Evolutionary conservation across 2,113 vertebrate species (phyloP), one percentile per base, ranked within the genome.

Genomic region (Arenaria interpres): DNA sequence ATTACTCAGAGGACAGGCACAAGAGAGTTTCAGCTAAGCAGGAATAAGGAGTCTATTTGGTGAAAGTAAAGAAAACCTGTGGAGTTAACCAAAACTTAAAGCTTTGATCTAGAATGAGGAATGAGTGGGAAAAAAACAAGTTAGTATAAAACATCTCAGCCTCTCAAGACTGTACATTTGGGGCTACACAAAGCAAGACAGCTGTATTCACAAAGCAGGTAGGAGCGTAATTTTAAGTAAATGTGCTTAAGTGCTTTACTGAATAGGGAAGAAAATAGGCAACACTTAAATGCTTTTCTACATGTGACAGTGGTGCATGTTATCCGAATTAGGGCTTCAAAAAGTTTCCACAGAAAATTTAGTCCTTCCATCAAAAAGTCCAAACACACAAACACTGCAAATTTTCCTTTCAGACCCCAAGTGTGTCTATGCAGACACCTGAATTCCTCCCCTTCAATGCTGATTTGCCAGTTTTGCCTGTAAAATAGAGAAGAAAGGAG

Each of bases 41-140:
- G 14, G 7, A 82, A 53, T 35, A 76, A 37, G 32, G 77, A 87
- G 9, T 46, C 18, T 60, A 20, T 67, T 59, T 46, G 12, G 22
- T 74, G 45, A 71, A 81, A 85, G 10, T 41, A 56, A 87, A 64
- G 41, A 72, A 53, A 68, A 68, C 18, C 14, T 6, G 19, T 25
- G 46, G 30, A 57, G n/a, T 85, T 83, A 88, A 46, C 25, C 10
- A 46, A 91, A 88, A 73, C 4, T 28, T 76, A 18, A 85, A 69
- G 17, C 5, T 79, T 84, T 10, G 6, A 82, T 35, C 13, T 77
- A 12, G 4, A 50, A 35, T 3, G 25, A 33, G 18, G 14, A 92
- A 81, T 4, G 10, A 64, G 11, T 41, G 41, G 21, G n/a, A 7
- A 8, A 80, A 11, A 0, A 0, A 1, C 0, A 2, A 53, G 73